Evolutionary conservation across 2,888 invertebrate species (phyloP).

Genomic region (Xanthia togata): DNA sequence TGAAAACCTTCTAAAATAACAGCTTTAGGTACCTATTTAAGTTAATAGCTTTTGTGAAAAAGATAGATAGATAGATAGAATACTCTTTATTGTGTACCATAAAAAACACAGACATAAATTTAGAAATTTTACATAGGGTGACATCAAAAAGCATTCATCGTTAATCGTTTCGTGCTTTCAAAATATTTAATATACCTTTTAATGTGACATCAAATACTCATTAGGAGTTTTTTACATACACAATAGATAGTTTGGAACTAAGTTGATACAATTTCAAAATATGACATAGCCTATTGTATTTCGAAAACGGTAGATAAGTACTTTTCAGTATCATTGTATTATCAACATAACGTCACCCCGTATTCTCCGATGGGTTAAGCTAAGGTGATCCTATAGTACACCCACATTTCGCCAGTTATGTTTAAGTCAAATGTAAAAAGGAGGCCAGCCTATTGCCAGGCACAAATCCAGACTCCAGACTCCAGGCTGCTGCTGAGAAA

Average conservation of each 20-base stretch:
- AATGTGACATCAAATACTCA: constrained; percentile 2
- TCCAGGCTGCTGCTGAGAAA: background rate
- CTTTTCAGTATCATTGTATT: background rate
- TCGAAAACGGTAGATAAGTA: background rate
- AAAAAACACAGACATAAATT: too few species aligned
- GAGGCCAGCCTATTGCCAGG: background rate
- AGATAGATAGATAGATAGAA: too few species aligned
- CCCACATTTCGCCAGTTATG: too few species aligned
- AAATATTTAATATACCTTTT: constrained; percentile 16
- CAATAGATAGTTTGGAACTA: background rate
- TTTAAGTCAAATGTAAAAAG: background rate
- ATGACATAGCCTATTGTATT: constrained; percentile 2
- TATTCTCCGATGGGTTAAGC: too few species aligned
- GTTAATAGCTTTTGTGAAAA: background rate
- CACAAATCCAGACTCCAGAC: background rate
- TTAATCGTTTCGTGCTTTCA: background rate
- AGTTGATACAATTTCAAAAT: background rate
- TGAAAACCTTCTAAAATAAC: background rate
- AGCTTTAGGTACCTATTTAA: too few species aligned
- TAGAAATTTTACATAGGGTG: too few species aligned
- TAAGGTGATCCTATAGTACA: too few species aligned
- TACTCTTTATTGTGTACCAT: too few species aligned
- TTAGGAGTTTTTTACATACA: background rate
- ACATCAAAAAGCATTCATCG: too few species aligned
- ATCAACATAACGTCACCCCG: background rate